Base-by-base conservation (phyloP, 2,113 vertebrate species). In the Pterocles gutturalis region DNA sequence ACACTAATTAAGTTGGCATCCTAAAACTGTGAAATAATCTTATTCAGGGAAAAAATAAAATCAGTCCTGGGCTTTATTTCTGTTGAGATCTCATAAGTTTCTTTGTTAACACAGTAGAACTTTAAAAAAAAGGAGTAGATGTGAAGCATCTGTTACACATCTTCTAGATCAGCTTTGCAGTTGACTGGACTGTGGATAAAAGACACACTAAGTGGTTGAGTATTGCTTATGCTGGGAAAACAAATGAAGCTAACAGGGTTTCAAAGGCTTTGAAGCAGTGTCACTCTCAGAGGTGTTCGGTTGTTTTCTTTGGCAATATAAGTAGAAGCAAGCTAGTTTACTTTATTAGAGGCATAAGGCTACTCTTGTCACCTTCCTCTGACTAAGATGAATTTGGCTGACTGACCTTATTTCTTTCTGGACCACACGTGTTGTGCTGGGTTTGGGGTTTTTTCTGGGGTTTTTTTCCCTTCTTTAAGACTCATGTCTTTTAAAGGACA, bases 191-290 rank as follows among this genome's bases (percentile, higher is more conserved):
- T 84, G 81, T 90, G 91, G 90, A 93, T 95, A 87, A 95, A 96
- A 97, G 94, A 91, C 93, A 86, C 25, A 0, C 88, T 93, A 96
- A 96, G 89, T 97, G 93, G 87, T 65, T 95, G 93, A 94, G 67
- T 94, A 93, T 92, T 95, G 96, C 95, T 96, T 97, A 89, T 90
- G 89, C 93, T 96, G 87, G 46, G 88, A 96, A 97, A 97, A 96
- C 93, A 94, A 96, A 94, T 95, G 84, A 90, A 94, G 88, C 90
- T 89, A 78, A 95, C 75, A 78, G 94, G 78, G 79, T 95, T 96
- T 96, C 96, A 97, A 95, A 91, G 90, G 84, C 90, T 96, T 93
- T 95, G 92, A 95, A 97, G 75, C 89, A 66, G 93, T 91, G 84
- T 91, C 11, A 9, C 85, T 91, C 87, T 97, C 90, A 77, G 91